Base-by-base conservation (phyloP, 1,140 invertebrate genomes). In the Formica selysi region DNA sequence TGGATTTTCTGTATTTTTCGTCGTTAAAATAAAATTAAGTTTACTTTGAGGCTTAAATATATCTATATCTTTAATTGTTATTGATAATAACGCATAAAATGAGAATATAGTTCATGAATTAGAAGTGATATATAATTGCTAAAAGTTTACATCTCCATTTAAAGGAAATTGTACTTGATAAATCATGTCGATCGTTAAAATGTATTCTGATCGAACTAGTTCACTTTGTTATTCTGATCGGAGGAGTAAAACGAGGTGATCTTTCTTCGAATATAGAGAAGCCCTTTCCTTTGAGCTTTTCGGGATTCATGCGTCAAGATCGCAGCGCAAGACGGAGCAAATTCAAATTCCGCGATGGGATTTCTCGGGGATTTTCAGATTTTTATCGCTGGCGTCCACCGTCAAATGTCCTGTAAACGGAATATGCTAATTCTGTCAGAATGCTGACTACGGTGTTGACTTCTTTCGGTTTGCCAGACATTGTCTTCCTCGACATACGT, bases 341-440 rank as follows among this genome's bases (percentile, higher is more conserved):
- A 93, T 93, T 94, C 92, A 92, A 94, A 93, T 93, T 91, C 86
- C 80, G 76, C 78, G 57, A 76, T 67, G 67, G 79, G 70, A 85
- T 91, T 92, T 91, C 64, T 70, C 38, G 67, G n/a, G 85, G 88
- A 87, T 92, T 88, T 89, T 61, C 83, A 64, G 84, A 90, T 86
- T 91, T 91, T 92, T 92, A 91, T 88, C 88, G 86, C 26, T 78
- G 81, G 51, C 44, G 59, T 74, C 44, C 61, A 22, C 13, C 8
- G 32, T 59, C 22, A 67, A 85, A 81, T 87, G 87, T 90, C 85
- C 80, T 61, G 79, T 90, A 91, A 89, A 76, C 73, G 76, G 74
- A 81, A 80, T 89, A 91, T 87, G 90, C 61, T 91, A 78, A 89
- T 90, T 65, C 70, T 36, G 22, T 11, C n/a, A 2, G 64, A 90